Evolutionary conservation across 2,797 vertebrate species (phyloP).

Genomic region (Danio albolineatus): DNA sequence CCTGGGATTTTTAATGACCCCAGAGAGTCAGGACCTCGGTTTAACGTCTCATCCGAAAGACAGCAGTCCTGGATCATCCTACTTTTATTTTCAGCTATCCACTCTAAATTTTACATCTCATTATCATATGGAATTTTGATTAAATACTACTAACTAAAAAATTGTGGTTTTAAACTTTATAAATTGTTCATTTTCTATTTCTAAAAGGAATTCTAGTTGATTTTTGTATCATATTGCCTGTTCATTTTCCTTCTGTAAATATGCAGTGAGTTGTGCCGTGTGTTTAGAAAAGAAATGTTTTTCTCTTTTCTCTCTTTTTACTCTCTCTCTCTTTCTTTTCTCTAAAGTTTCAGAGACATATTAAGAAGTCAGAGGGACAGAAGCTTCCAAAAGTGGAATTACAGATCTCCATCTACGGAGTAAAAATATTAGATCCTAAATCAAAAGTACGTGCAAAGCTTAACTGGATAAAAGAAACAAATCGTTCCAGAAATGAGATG

Average conservation of each 20-base stretch:
- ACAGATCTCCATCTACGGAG: constrained; percentile 98
- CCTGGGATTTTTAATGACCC: too few species aligned
- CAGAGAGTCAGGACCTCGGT: too few species aligned
- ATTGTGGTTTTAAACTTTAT: too few species aligned
- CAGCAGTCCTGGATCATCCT: not conserved
- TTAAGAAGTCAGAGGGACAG: constrained; percentile 98
- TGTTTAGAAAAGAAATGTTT: too few species aligned
- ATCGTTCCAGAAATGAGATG: not conserved
- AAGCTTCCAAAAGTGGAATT: constrained; percentile 96
- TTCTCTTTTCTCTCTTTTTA: not conserved
- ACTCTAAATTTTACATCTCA: not conserved
- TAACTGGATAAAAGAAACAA: not conserved
- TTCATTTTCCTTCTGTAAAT: too few species aligned
- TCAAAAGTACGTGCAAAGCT: constrained; percentile 85
- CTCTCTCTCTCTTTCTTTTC: constrained; percentile 31
- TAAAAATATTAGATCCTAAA: constrained; percentile 96
- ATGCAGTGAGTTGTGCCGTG: too few species aligned
- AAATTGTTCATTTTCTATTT: too few species aligned
- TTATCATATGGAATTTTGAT: not conserved
- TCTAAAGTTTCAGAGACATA: constrained; percentile 94
- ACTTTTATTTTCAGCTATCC: not conserved
- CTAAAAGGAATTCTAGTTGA: too few species aligned
- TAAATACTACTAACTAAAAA: too few species aligned
- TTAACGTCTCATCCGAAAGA: too few species aligned
- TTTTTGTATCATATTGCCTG: too few species aligned